Evolutionary conservation across 2,113 vertebrate genomes (phyloP).

Genomic region (Leuciscus idus): DNA sequence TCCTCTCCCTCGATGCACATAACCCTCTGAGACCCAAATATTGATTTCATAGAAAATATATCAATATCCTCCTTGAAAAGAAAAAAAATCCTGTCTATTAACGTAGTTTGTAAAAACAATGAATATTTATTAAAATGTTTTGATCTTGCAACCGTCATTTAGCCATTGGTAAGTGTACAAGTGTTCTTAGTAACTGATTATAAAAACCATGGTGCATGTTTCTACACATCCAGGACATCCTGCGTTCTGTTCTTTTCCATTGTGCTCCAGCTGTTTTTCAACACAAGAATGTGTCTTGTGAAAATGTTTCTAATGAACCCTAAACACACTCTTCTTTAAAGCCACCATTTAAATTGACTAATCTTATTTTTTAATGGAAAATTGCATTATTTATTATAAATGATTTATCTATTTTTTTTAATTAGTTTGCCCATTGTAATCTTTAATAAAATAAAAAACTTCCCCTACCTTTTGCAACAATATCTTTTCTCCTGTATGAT

Average conservation of each 20-base stretch:
- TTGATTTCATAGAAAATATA: background rate
- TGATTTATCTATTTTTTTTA: too few species aligned
- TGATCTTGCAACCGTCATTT: background rate
- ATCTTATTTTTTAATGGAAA: too few species aligned
- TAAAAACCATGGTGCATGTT: background rate
- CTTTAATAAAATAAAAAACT: too few species aligned
- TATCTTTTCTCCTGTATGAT: too few species aligned
- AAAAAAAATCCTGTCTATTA: background rate
- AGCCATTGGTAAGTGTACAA: background rate
- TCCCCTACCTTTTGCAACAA: too few species aligned
- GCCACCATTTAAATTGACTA: too few species aligned
- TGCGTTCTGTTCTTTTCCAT: background rate
- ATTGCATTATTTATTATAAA: too few species aligned
- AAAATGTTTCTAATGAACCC: background rate
- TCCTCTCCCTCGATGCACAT: background rate
- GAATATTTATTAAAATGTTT: background rate
- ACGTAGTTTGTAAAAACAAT: background rate
- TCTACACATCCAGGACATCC: background rate
- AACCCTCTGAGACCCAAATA: background rate
- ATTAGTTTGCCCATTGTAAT: too few species aligned
- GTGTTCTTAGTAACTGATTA: background rate
- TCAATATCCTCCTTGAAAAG: background rate
- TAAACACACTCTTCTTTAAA: background rate
- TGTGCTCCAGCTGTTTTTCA: background rate
- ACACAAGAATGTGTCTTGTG: background rate